Evolutionary conservation across 2,797 vertebrate species (phyloP).

Genomic region (Chrysocyon brachyurus): DNA sequence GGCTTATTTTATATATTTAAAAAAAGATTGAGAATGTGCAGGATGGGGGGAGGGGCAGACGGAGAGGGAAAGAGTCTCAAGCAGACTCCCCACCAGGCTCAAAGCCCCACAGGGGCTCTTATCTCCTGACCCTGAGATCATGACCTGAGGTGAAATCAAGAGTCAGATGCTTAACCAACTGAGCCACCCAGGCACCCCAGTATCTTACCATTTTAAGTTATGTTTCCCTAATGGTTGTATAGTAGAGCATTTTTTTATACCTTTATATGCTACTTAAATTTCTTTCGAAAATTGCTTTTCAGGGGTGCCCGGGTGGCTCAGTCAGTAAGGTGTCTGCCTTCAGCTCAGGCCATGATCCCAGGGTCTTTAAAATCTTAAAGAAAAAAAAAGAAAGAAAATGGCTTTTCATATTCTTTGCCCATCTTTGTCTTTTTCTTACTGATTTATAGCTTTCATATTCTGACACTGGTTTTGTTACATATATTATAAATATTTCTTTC

Average conservation of each 20-base stretch:
- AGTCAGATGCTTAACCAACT: background rate
- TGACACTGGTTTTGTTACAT: background rate
- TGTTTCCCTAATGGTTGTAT: background rate
- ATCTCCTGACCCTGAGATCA: background rate
- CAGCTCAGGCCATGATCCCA: too few species aligned
- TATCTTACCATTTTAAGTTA: background rate
- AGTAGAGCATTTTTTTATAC: background rate
- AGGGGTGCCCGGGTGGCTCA: too few species aligned
- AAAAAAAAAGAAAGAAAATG: background rate
- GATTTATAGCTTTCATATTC: background rate
- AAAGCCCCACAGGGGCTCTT: background rate
- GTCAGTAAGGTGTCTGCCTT: too few species aligned
- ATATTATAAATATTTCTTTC: background rate
- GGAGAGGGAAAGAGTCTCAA: background rate
- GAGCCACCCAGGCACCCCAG: background rate
- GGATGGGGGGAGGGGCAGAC: background rate
- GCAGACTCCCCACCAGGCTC: background rate
- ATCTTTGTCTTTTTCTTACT: background rate
- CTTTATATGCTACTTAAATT: background rate
- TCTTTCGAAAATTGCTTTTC: constrained; percentile 7
- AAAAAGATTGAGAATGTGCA: background rate
- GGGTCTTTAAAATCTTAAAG: too few species aligned
- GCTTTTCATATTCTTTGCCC: background rate
- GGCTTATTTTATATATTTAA: too few species aligned
- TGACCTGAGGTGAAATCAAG: background rate